These are phyloP conservation scores for Agrilus cyanescens DNA, from an alignment of 2,888 invertebrate genomes.

Conservation along the genomic window DNA sequence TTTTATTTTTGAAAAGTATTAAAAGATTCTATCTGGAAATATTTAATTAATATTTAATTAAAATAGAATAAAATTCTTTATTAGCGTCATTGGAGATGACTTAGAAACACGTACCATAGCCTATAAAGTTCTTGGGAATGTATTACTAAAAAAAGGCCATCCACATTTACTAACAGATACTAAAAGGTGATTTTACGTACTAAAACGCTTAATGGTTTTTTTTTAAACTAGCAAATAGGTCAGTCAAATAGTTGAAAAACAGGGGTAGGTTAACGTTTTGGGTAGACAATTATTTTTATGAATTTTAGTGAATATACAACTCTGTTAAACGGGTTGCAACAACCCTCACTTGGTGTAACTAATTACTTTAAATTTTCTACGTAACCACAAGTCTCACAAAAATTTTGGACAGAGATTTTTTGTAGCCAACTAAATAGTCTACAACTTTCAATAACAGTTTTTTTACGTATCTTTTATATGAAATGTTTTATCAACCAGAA, in stretches of 20 bases:
- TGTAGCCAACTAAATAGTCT: no score
- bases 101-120: conserved; percentile 33
- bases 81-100: conserved; percentile 33
- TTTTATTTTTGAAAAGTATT: not conserved
- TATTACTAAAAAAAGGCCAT: conserved; percentile 10
- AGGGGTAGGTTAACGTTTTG: no score
- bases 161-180: not conserved
- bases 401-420: no score
- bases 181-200: conserved; percentile 13
- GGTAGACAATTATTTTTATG: no score
- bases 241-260: not conserved
- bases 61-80: conserved; percentile 15
- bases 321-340: no score
- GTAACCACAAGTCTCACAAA: no score
- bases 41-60: conserved; percentile 7
- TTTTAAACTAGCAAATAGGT: not conserved
- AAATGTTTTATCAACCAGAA: no score
- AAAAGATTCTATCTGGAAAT: not conserved
- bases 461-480: no score
- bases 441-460: no score
- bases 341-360: no score
- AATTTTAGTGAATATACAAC: no score
- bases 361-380: no score
- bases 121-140: conserved; percentile 34
- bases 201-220: not conserved